These are phyloP conservation scores for Cosmia pyralina DNA, from an alignment of 2,888 invertebrate species.

Conservation along the genomic window DNA sequence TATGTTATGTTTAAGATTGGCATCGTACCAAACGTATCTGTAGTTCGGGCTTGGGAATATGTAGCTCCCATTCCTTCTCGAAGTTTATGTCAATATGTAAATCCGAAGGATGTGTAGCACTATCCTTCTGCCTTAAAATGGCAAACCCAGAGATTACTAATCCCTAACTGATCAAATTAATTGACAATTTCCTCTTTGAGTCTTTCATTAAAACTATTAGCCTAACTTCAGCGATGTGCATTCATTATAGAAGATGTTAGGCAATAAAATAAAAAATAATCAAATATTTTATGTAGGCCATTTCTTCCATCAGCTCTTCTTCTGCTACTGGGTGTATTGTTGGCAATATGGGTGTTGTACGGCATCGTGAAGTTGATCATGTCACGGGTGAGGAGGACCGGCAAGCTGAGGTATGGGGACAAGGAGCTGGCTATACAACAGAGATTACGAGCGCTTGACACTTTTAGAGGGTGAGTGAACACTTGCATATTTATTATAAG, in stretches of 20 bases:
- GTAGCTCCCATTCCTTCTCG: neutral
- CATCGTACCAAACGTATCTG: neutral
- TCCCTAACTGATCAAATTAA: neutral
- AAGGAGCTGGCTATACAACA: conserved; percentile 87
- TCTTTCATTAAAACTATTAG: neutral
- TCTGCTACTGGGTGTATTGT: conserved; percentile 78
- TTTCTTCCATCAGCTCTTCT: conserved; percentile 76
- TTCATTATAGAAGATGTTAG: neutral
- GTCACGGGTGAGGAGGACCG: conserved; percentile 83
- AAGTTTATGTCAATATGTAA: neutral
- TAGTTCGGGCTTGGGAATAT: conserved; percentile 9
- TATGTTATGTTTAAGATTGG: neutral
- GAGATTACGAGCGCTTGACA: conserved; percentile 92
- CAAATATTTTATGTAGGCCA: neutral
- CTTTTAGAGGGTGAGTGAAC: conserved; percentile 93
- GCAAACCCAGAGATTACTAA: neutral
- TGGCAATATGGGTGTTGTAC: conserved; percentile 82
- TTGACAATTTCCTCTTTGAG: neutral
- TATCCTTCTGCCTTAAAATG: neutral
- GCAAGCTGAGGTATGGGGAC: conserved; percentile 87
- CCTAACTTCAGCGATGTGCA: neutral
- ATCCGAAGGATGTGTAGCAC: neutral
- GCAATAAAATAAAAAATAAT: neutral
- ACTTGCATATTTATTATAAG: neutral
- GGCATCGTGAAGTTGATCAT: conserved; percentile 81